Evolutionary conservation across 2,888 invertebrate genomes (phyloP), one percentile per base, ranked within the genome.

Genomic region (Spatulosminthurus flaviceps): DNA sequence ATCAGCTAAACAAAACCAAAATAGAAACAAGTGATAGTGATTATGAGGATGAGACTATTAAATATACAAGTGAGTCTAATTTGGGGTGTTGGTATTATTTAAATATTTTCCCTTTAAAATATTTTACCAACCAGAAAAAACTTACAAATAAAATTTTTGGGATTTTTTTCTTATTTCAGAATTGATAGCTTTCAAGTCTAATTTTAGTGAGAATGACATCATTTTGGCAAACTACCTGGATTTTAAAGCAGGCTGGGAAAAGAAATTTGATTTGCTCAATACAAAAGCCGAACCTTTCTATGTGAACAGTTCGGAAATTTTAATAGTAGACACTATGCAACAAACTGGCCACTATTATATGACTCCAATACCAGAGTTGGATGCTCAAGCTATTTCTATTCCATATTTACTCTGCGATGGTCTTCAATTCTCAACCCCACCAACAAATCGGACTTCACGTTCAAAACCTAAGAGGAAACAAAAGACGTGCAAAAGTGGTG

Each of bases 371-470:
- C 78, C 78, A n/a, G 41, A 79, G 19, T 29, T 79, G 11, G 66
- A 79, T 4, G 42, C 73, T 21, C 64, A 64, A 21, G 78, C 78
- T 21, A 73, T 79, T 26, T n/a, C 78, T 1, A 41, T 79, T 21
- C 78, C 78, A 11, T 79, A 79, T 67, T 26, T 79, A 11, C 19
- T 79, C 11, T 79, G 78, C 26, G 78, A 79, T 79, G 78, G 78
- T 4, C 72, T 64, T 43, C 60, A 73, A 42, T 73, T 73, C 16
- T 16, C 61, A 76, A 43, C 41, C 13, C n/a, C 34, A 13, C 43
- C 42, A 0, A 24, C 1, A 13, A 73, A 66, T 41, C 28, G 41
- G 0, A 79, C 78, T 0, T 9, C 24, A 1, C 34, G 73, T 1
- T 66, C 67, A 0, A 61, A 60, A 11, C 64, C 78, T 0, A 11